Evolutionary conservation across 92 coral and sea anemone genomes (phyloP).

Genomic region (Zoanthus solanderi): DNA sequence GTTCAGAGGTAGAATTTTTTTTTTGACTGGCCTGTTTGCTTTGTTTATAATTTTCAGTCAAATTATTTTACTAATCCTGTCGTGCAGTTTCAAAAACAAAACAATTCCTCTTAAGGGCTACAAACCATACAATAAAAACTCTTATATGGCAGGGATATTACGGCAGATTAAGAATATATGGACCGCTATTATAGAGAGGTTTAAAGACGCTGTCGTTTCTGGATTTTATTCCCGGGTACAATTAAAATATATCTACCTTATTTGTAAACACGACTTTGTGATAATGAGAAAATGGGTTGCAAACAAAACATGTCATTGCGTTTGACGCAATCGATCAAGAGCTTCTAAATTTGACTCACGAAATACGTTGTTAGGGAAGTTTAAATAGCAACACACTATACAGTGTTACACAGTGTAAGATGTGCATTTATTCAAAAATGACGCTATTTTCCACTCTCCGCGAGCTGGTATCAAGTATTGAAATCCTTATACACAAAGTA

Average conservation of each 20-base stretch:
- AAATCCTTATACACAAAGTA: neutral
- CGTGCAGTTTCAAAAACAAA: neutral
- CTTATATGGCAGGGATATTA: neutral
- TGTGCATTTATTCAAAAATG: neutral
- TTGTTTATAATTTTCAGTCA: no score
- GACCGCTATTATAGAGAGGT: neutral
- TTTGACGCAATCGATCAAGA: constrained; percentile 30
- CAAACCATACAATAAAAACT: neutral
- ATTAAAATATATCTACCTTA: neutral
- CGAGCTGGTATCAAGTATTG: neutral
- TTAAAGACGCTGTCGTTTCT: neutral
- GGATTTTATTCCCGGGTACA: neutral
- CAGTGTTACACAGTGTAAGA: neutral
- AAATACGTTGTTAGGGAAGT: neutral
- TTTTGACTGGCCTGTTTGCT: no score
- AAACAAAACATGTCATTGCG: constrained; percentile 24
- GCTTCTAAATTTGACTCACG: neutral
- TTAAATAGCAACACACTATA: neutral
- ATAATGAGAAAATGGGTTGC: constrained; percentile 35
- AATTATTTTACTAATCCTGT: no score
- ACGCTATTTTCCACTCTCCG: neutral
- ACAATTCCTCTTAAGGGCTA: neutral
- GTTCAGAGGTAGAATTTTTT: no score
- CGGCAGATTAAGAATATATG: neutral
- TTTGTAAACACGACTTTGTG: neutral